Percentiles rank a stretch among this genome's conserved stretches.
These are phyloP conservation scores for Coelopa pilipes DNA, from an alignment of 2,888 invertebrate species.

Conservation along the genomic window DNA sequence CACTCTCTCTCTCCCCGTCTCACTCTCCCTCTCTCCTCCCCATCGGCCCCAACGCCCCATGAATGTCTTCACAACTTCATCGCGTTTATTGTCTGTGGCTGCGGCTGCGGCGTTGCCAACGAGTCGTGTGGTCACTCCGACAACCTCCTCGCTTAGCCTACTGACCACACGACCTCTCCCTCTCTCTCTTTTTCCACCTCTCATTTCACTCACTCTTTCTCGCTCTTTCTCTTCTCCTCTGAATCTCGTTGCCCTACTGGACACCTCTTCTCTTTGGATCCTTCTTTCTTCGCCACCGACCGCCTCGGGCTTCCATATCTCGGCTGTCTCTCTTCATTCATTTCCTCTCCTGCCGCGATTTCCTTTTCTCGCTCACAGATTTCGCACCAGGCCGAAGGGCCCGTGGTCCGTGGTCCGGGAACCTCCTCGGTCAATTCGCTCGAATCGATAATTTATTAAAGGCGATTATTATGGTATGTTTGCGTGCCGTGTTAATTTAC, in stretches of 20 bases:
- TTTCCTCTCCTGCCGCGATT: too few species aligned
- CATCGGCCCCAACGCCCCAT: background rate
- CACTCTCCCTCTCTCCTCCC: background rate
- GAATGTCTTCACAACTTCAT: conserved; percentile 7
- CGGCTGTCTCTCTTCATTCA: too few species aligned
- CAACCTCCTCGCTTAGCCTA: conserved; percentile 6
- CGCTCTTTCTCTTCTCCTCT: background rate
- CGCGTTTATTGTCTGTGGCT: conserved; percentile 9
- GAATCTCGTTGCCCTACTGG: background rate
- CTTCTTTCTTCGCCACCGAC: background rate
- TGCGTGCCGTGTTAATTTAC: conserved; percentile 43
- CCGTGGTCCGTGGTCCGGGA: background rate
- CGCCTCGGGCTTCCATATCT: too few species aligned
- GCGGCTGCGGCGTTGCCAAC: background rate
- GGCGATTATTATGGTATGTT: conserved; percentile 46
- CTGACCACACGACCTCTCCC: background rate
- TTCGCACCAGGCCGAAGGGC: background rate
- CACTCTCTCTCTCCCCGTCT: too few species aligned
- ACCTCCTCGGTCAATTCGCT: conserved; percentile 26
- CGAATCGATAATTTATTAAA: conserved; percentile 49
- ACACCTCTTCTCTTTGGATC: background rate
- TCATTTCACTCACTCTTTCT: background rate
- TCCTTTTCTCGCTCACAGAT: too few species aligned
- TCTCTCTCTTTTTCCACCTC: background rate
- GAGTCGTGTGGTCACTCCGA: background rate